phyloP scores from a whole-genome alignment of 2,113 vertebrate genomes.

The Dasyurus viverrinus region DNA sequence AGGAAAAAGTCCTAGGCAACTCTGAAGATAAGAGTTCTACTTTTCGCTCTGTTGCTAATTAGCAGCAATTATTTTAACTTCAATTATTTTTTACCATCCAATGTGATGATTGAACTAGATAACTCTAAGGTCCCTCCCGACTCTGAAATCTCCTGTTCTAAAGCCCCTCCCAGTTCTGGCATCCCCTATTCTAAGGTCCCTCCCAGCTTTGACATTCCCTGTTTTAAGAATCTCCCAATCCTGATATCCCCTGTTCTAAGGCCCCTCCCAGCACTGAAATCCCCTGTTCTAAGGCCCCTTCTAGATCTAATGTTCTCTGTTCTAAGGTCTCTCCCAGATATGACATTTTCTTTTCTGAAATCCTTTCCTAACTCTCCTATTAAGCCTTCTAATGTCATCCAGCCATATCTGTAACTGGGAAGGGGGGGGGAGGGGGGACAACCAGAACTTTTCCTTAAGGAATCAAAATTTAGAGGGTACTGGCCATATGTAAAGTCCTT shows the following conservation, averaged over 20 bases:
- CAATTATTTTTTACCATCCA: background rate
- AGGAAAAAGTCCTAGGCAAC: too few species aligned
- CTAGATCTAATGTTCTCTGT: too few species aligned
- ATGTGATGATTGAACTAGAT: background rate
- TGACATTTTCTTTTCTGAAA: background rate
- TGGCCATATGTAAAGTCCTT: background rate
- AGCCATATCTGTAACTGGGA: background rate
- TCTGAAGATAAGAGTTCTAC: background rate
- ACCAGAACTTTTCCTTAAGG: background rate
- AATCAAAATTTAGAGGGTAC: background rate
- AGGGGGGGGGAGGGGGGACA: background rate
- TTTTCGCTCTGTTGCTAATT: background rate
- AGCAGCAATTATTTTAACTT: background rate
- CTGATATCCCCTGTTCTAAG: too few species aligned
- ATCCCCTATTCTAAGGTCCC: too few species aligned
- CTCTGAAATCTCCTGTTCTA: too few species aligned
- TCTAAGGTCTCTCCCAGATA: too few species aligned
- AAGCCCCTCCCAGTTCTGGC: too few species aligned
- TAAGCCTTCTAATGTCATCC: background rate
- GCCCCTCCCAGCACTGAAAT: too few species aligned
- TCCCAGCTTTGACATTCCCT: too few species aligned
- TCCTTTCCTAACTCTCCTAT: too few species aligned
- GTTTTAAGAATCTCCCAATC: background rate
- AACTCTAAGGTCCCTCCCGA: too few species aligned
- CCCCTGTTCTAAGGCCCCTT: background rate